Conservation (phyloP, 1,140 invertebrate species). For the Pentalonia nigronervosa region DNA sequence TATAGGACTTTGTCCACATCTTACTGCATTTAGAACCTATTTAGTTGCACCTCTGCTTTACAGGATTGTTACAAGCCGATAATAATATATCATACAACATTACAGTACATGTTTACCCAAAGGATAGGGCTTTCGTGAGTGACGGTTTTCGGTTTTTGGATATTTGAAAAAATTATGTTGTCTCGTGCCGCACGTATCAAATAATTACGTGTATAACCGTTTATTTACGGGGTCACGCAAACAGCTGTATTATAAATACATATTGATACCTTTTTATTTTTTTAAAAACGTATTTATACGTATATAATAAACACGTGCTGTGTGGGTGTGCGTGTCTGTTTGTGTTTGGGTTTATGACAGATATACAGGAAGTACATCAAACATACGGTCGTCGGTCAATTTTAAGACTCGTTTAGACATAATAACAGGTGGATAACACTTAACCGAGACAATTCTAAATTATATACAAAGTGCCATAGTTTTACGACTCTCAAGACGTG, state of each 20-base stretch:
- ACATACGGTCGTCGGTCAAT: not conserved
- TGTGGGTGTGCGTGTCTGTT: slow-evolving; percentile 1
- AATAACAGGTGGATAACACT: slow-evolving; percentile 14
- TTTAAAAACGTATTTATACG: not conserved
- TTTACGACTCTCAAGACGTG: not conserved
- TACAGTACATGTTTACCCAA: not conserved
- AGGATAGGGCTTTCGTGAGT: not conserved
- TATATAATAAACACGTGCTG: not conserved
- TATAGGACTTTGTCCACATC: no score
- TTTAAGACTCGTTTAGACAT: not conserved
- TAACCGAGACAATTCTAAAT: slow-evolving; percentile 15
- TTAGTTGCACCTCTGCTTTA: not conserved
- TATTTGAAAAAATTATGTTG: slow-evolving; percentile 11
- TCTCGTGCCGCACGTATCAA: not conserved
- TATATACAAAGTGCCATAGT: not conserved
- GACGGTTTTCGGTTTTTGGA: not conserved
- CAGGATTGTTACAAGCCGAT: not conserved
- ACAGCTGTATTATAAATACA: not conserved
- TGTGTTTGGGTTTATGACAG: slow-evolving; percentile 5
- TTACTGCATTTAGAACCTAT: not conserved
- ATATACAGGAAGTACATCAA: not conserved
- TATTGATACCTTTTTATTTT: slow-evolving; percentile 1
- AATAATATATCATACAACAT: not conserved
- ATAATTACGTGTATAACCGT: not conserved
- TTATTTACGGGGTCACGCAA: not conserved